phyloP scores from a whole-genome alignment of 2,797 vertebrate species.

The Caiman crocodilus region DNA sequence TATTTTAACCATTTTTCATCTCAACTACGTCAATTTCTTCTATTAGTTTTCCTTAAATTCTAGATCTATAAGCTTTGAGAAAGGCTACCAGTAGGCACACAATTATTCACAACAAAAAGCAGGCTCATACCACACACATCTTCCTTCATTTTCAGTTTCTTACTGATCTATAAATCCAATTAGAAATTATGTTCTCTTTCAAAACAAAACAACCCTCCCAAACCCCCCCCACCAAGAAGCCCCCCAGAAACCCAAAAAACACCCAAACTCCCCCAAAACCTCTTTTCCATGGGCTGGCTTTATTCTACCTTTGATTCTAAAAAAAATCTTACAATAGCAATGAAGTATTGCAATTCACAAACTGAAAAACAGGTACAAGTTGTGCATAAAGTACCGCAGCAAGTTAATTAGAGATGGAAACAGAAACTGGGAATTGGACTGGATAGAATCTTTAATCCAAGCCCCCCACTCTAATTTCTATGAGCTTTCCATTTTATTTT shows the following conservation, averaged over 20 bases:
- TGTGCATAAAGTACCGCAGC: neutral
- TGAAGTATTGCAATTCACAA: neutral
- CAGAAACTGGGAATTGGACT: neutral
- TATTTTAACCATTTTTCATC: neutral
- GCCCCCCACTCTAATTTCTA: neutral
- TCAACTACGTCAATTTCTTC: neutral
- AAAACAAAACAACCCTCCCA: too few relatives aligned
- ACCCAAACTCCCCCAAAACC: neutral
- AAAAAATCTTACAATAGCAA: neutral
- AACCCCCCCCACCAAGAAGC: neutral
- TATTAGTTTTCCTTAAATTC: neutral
- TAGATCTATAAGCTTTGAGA: neutral
- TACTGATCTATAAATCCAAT: neutral
- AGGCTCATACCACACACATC: neutral
- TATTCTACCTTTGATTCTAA: neutral
- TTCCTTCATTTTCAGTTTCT: neutral
- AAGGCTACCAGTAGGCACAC: neutral
- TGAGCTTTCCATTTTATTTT: neutral
- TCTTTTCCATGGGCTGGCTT: neutral
- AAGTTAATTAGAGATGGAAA: neutral
- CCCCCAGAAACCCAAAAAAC: too few relatives aligned
- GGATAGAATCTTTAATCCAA: neutral
- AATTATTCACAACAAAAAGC: neutral
- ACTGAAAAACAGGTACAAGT: constrained; percentile 11
- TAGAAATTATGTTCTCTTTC: neutral